A percentile compares a stretch with the other conserved stretches of the same genome.
Conservation (phyloP, 2,888 invertebrate species). For the Cosmopolites sordidus region DNA sequence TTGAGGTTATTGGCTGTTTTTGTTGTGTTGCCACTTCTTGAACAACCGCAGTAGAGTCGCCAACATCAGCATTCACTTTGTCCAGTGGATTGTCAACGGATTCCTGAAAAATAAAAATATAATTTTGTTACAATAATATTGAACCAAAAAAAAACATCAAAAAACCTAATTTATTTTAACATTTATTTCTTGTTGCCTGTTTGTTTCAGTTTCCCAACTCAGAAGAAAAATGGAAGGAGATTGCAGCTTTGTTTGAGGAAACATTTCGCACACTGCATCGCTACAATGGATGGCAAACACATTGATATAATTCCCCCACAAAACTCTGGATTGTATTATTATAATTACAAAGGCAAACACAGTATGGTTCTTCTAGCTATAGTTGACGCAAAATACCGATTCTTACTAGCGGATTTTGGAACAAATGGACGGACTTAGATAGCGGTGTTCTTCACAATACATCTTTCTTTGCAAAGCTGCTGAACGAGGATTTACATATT, state of each 20-base stretch:
- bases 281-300: conserved; percentile 7
- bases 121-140: too few species aligned
- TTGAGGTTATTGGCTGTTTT: too few species aligned
- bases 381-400: conserved; percentile 31
- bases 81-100: conserved; percentile 5
- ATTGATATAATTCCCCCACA: neutral
- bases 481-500: conserved; percentile 25
- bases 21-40: conserved; percentile 4
- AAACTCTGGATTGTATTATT: conserved; percentile 31
- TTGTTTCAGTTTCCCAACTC: too few species aligned
- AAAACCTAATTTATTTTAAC: conserved; percentile 4
- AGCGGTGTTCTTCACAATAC: too few species aligned
- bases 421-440: conserved; percentile 33
- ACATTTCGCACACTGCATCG: conserved; percentile 23
- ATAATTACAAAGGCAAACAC: conserved; percentile 31
- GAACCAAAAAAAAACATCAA: too few species aligned
- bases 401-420: conserved; percentile 31
- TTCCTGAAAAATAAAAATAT: conserved; percentile 10
- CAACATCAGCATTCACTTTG: conserved; percentile 9
- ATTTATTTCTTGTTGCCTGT: conserved; percentile 4
- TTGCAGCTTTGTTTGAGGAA: too few species aligned
- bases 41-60: conserved; percentile 7
- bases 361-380: too few species aligned
- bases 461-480: conserved; percentile 25
- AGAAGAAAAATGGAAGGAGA: too few species aligned